phyloP scores from a whole-genome alignment of 2,797 vertebrate genomes.

The Malacoraja senta region DNA sequence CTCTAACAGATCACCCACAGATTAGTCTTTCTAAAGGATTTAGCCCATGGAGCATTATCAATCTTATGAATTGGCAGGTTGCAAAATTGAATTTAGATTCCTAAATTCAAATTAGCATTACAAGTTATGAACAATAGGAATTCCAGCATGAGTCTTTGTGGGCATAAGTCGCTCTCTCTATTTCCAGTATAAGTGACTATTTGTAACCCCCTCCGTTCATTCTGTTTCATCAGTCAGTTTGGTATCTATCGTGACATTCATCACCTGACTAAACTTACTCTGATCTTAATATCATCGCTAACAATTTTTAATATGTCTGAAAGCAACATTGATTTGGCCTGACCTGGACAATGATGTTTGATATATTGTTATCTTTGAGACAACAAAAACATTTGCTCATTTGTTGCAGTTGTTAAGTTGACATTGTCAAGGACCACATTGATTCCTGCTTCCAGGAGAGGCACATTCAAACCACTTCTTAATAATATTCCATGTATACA shows the following conservation, averaged over 20 bases:
- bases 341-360: not conserved
- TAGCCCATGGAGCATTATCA: too few species aligned
- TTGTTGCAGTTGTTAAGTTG: not conserved
- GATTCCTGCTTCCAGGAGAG: not conserved
- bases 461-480: too few species aligned
- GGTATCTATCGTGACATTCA: too few species aligned
- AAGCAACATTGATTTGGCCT: not conserved
- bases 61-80: not conserved
- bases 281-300: too few species aligned
- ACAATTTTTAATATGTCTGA: not conserved
- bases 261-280: too few species aligned
- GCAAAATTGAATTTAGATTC: not conserved
- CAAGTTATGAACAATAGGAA: not conserved
- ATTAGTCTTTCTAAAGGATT: too few species aligned
- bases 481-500: not conserved
- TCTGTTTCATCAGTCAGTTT: too few species aligned
- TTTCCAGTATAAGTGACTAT: too few species aligned
- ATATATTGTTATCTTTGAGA: not conserved
- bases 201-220: too few species aligned
- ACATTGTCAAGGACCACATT: not conserved
- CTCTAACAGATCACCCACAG: too few species aligned
- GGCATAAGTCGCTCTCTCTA: too few species aligned
- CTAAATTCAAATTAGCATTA: not conserved
- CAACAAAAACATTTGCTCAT: not conserved
- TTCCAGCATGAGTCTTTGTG: too few species aligned